Conservation (phyloP, 2,113 vertebrate species). For the Tympanuchus pallidicinctus region DNA sequence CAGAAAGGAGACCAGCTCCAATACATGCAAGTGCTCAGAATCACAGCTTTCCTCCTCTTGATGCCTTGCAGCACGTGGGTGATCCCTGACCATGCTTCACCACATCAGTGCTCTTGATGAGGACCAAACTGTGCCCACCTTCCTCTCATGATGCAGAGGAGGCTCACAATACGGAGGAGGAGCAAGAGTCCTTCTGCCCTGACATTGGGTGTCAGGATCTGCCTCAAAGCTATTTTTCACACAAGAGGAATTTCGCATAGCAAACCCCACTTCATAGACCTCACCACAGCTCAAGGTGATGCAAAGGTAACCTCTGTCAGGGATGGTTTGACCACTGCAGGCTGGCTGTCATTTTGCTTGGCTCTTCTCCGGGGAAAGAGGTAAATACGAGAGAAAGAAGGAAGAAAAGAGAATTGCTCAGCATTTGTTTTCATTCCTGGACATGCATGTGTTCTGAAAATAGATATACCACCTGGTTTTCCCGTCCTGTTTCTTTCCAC, state of each 20-base stretch:
- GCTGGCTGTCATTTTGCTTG: not conserved
- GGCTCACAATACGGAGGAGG: not conserved
- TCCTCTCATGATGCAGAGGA: not conserved
- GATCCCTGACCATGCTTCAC: not conserved
- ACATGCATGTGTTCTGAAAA: not conserved
- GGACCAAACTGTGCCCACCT: fast-evolving
- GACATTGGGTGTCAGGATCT: not conserved
- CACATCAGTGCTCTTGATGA: not conserved
- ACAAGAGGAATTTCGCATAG: not conserved
- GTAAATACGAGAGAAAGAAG: not conserved
- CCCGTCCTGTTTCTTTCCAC: not conserved
- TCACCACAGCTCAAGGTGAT: not conserved
- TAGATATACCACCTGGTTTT: not conserved
- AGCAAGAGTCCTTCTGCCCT: fast-evolving
- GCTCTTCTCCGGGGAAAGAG: fast-evolving
- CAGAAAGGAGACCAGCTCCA: not conserved
- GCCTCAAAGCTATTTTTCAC: not conserved
- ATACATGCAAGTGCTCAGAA: not conserved
- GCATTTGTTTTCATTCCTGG: not conserved
- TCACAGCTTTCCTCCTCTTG: not conserved
- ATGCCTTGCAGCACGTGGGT: not conserved
- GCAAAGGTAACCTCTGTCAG: not conserved
- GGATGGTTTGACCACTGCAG: not conserved
- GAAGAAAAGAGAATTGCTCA: not conserved
- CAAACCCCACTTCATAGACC: not conserved